These are phyloP conservation scores for Merops nubicus DNA, from an alignment of 2,113 vertebrate genomes.

Conservation along the genomic window DNA sequence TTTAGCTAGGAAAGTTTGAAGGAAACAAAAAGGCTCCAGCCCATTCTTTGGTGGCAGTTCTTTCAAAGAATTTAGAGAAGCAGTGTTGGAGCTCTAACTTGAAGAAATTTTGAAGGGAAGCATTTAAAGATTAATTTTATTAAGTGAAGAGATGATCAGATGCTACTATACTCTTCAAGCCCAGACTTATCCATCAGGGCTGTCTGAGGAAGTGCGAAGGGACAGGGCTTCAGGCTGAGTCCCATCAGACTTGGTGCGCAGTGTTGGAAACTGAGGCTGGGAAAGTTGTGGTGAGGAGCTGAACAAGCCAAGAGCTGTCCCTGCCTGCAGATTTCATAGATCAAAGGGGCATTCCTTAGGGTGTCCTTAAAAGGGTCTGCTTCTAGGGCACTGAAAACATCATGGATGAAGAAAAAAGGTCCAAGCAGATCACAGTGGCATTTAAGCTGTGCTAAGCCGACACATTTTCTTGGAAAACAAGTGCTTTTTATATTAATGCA, in stretches of 20 bases:
- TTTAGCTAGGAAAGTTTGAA: not conserved
- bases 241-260: rapidly evolving
- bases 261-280: not conserved
- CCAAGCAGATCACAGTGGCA: not conserved
- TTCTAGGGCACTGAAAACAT: not conserved
- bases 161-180: not conserved
- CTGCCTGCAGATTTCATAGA: not conserved
- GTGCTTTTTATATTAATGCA: not conserved
- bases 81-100: not conserved
- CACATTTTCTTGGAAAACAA: not conserved
- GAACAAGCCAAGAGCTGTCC: not conserved
- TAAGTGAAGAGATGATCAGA: not conserved
- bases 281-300: not conserved
- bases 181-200: not conserved
- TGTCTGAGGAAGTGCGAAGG: not conserved
- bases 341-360: not conserved
- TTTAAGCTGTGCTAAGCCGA: not conserved
- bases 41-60: not conserved
- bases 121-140: not conserved
- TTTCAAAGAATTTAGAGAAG: not conserved
- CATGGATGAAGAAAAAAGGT: not conserved
- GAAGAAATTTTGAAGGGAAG: not conserved
- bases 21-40: not conserved
- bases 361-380: not conserved
- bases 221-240: not conserved